Percentiles rank a stretch among this genome's conserved stretches.
These are phyloP conservation scores for Diachasma alloeum DNA, from an alignment of 1,140 invertebrate genomes.

Conservation along the genomic window DNA sequence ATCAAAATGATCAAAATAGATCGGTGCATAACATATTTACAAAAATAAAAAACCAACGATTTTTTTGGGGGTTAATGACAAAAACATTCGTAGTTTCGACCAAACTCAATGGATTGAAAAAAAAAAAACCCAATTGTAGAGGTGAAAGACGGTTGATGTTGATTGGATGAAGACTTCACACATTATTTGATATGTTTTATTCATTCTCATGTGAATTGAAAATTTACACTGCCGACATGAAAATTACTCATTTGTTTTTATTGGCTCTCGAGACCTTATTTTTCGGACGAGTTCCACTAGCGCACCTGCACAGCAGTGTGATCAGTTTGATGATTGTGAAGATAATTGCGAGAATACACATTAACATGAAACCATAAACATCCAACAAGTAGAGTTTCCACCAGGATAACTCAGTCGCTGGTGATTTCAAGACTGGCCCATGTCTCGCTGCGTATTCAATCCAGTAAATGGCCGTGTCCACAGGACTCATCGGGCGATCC, in stretches of 20 bases:
- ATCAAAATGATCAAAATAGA: too few relatives aligned
- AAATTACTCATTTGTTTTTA: not conserved
- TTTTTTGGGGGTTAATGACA: too few relatives aligned
- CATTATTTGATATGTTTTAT: too few relatives aligned
- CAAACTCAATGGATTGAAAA: too few relatives aligned
- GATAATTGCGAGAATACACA: not conserved
- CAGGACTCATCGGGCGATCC: constrained; percentile 38
- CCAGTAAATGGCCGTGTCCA: not conserved
- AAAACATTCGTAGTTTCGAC: too few relatives aligned
- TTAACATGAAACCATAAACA: not conserved
- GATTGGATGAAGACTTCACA: too few relatives aligned
- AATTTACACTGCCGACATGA: not conserved
- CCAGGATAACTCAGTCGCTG: not conserved
- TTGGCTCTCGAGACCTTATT: not conserved
- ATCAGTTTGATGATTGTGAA: not conserved
- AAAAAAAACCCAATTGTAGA: too few relatives aligned
- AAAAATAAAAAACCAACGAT: too few relatives aligned
- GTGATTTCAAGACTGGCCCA: not conserved
- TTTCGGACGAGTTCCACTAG: not conserved
- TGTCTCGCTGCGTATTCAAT: not conserved
- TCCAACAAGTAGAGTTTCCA: not conserved
- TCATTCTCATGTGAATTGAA: too few relatives aligned
- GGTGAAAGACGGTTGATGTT: too few relatives aligned
- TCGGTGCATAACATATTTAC: too few relatives aligned
- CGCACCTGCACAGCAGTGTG: not conserved